These are phyloP conservation scores for Opisthograptis luteolata DNA, from an alignment of 2,888 invertebrate species.

Conservation along the genomic window DNA sequence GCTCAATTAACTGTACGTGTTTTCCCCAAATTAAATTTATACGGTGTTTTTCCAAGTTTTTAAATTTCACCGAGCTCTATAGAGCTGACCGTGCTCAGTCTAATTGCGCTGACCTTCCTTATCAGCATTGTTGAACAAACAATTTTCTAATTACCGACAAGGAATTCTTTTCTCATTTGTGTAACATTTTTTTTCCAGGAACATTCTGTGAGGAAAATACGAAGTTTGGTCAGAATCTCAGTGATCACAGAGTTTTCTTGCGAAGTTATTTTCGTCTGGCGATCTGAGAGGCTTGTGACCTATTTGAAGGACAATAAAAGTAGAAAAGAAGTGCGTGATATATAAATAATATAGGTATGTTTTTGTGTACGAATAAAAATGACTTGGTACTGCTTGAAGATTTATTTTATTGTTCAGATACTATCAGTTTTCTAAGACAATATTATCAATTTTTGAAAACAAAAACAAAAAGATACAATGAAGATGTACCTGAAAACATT, in stretches of 20 bases:
- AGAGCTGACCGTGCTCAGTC: slow-evolving; percentile 23
- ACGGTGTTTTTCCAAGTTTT: slow-evolving; percentile 24
- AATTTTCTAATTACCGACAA: slow-evolving; percentile 36
- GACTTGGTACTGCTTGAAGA: slow-evolving; percentile 2
- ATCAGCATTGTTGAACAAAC: slow-evolving; percentile 38
- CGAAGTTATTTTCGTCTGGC: slow-evolving; percentile 17
- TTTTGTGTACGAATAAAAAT: slow-evolving; percentile 9
- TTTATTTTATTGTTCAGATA: slow-evolving; percentile 5
- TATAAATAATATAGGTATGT: slow-evolving; percentile 1
- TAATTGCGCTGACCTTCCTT: slow-evolving; percentile 32
- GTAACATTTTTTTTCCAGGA: slow-evolving; percentile 29
- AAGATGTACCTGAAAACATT: neutral
- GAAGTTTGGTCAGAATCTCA: slow-evolving; percentile 20
- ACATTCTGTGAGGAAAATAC: slow-evolving; percentile 29
- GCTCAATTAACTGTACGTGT: slow-evolving; percentile 27
- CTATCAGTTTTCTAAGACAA: no score
- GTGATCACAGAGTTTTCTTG: slow-evolving; percentile 13
- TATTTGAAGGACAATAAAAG: slow-evolving; percentile 18
- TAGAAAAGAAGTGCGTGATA: slow-evolving; percentile 5
- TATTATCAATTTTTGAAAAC: no score
- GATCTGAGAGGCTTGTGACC: slow-evolving; percentile 20
- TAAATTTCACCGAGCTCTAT: slow-evolving; percentile 19
- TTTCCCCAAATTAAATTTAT: slow-evolving; percentile 24
- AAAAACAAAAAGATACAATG: no score
- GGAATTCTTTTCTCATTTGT: slow-evolving; percentile 32